Evolutionary conservation across 2,797 vertebrate species (phyloP), one percentile per base, ranked within the genome.

Genomic region (Xiphophorus birchmanni): DNA sequence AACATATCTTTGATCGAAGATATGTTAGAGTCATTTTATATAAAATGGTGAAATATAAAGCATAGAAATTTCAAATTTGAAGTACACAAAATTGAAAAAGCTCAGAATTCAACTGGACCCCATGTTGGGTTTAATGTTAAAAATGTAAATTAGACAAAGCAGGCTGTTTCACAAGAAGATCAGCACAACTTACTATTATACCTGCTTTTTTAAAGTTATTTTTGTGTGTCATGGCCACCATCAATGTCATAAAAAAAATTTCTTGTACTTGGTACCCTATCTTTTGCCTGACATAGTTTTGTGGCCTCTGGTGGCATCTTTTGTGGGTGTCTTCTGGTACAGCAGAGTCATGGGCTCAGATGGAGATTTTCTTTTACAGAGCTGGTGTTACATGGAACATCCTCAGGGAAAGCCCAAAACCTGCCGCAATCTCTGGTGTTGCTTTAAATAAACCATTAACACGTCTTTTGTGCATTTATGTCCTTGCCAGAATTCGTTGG

Each of bases 371-470:
- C 32, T 72, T 72, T 47, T 17, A 47, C 69, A 72, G 69, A 8
- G 12, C n/a, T 72, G 5, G n/a, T 47, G 26, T 72, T 72, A 72
- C 12, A 72, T 72, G 11, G 26, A 47, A 47, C 69, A 29, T 45
- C 69, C 44, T n/a, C 6, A 47, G 69, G 69, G n/a, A 72, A 72
- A 29, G 69, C 26, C 42, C 8, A 72, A 45, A 72, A 29, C 26
- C 2, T 47, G 13, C 44, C 29, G n/a, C 29, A 17, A 44, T 29
- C 69, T 72, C 26, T 29, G 69, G 44, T 72, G 42, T 72, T 72
- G 26, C 69, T 47, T 45, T 45, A 72, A 72, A 72, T 72, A 72
- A 72, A 72, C n/a, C n/a, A 47, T 72, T 72, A 72, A 4, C 67
- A 71, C 12, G 10, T 29, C 44, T 45, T 72, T 72, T 72, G 29